Conservation (phyloP, 2,888 invertebrate genomes). For the Orchestes rusci region DNA sequence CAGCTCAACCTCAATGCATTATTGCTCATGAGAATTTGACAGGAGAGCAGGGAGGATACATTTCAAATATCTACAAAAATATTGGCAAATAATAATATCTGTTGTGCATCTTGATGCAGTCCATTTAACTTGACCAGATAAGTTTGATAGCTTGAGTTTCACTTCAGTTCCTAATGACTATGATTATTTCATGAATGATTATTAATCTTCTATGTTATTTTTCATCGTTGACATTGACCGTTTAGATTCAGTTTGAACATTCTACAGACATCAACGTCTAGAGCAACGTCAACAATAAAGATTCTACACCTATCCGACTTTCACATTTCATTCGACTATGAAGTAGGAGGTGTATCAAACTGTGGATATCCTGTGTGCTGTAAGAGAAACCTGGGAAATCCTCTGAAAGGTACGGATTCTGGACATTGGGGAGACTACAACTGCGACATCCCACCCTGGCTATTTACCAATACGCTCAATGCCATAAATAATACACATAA, state of each 20-base stretch:
- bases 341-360: constrained; percentile 55
- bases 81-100: no score
- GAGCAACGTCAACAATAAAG: constrained; percentile 24
- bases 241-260: neutral
- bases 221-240: neutral
- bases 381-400: constrained; percentile 50
- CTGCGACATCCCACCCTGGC: constrained; percentile 66
- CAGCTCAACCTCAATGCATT: no score
- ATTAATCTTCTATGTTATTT: neutral
- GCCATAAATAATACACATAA: constrained; percentile 37
- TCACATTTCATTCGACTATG: constrained; percentile 71
- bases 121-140: no score
- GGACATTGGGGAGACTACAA: constrained; percentile 75
- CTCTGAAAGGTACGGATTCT: constrained; percentile 45
- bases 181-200: no score
- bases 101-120: no score
- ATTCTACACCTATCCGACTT: constrained; percentile 69
- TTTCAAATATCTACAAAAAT: no score
- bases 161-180: no score
- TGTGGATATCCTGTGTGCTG: constrained; percentile 79
- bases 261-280: neutral
- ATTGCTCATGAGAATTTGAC: no score
- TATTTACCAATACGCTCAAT: constrained; percentile 57
- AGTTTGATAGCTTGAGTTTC: no score
- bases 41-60: no score